Evolutionary conservation across 2,888 invertebrate genomes (phyloP).

Genomic region (Germaria angustata): DNA sequence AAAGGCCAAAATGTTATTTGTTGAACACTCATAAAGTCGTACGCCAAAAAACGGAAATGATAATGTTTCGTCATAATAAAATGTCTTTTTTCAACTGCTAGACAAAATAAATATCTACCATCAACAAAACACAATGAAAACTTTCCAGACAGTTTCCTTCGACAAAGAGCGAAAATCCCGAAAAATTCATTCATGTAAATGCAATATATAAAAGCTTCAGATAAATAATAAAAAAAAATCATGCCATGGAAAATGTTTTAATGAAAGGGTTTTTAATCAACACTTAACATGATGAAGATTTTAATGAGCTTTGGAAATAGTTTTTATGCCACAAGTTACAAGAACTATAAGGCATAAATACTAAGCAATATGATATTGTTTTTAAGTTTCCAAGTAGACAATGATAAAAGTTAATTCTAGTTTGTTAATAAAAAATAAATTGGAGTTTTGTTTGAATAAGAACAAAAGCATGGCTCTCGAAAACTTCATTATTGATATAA

Average conservation of each 20-base stretch:
- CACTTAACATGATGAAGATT: conserved; percentile 51
- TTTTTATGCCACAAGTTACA: neutral
- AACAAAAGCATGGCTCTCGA: too few species aligned
- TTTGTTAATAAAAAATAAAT: too few species aligned
- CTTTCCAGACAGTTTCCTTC: conserved; percentile 64
- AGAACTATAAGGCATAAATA: neutral
- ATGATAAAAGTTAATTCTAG: too few species aligned
- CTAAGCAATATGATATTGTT: neutral
- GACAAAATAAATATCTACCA: conserved; percentile 44
- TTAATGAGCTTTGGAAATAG: conserved; percentile 58
- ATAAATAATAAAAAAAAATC: neutral
- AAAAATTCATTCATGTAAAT: conserved; percentile 40
- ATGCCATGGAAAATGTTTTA: neutral
- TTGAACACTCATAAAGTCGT: conserved; percentile 41
- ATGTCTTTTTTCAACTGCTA: conserved; percentile 40
- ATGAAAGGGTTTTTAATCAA: conserved; percentile 51
- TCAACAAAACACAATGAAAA: conserved; percentile 58
- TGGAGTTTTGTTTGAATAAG: too few species aligned
- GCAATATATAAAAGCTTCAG: conserved; percentile 22
- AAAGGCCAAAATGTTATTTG: conserved; percentile 50
- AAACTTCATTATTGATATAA: too few species aligned
- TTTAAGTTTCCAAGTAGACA: neutral
- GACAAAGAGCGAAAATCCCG: conserved; percentile 2
- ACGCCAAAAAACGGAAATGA: neutral
- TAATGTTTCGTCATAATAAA: conserved; percentile 37